Evolutionary conservation across 1,140 invertebrate genomes (phyloP), one percentile per base, ranked within the genome.

Genomic region (Neelides sp.): DNA sequence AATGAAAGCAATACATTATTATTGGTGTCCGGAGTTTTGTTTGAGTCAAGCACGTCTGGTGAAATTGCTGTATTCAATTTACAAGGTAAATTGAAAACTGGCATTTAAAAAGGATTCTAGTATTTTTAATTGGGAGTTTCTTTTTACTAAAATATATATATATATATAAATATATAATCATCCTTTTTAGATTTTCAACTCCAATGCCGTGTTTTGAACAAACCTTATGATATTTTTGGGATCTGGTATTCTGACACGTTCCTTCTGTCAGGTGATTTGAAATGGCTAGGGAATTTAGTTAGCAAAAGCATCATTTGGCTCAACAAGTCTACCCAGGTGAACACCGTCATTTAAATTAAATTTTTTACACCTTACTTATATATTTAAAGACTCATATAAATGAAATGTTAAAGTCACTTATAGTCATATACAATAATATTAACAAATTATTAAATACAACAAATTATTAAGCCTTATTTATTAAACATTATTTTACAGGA

Each of bases 31-130:
- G 87, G 87, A 22, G 85, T 89, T 36, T 81, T 86, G 65, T 86
- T 86, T 73, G 85, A 85, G 4, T 62, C 64, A 74, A 84, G 77
- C 53, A 87, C 81, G 8, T 84, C 82, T 1, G 87, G 87, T 13
- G 87, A 90, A 74, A 90, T 91, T 57, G 84, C 83, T 27, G 83
- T 91, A 13, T 90, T 90, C 62, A 82, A 75, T 68, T 62, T 90
- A 52, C 69, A 74, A 65, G 75, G 79, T 82, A 68, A 69, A 66
- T 65, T 41, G 19, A 26, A 26, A 55, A 49, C 15, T 27, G 15
- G 28, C 12, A 30, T 8, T 10, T 12, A 41, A 13, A 17, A 28
- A 46, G 17, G 7, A 44, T 45, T 17, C 8, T 10, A 23, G 13
- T 20, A 35, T 23, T 42, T 37, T 28, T 30, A 41, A 44, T 26